Evolutionary conservation across 2,888 invertebrate genomes (phyloP), one percentile per base, ranked within the genome.

Genomic region (Eumerus sabulonum): DNA sequence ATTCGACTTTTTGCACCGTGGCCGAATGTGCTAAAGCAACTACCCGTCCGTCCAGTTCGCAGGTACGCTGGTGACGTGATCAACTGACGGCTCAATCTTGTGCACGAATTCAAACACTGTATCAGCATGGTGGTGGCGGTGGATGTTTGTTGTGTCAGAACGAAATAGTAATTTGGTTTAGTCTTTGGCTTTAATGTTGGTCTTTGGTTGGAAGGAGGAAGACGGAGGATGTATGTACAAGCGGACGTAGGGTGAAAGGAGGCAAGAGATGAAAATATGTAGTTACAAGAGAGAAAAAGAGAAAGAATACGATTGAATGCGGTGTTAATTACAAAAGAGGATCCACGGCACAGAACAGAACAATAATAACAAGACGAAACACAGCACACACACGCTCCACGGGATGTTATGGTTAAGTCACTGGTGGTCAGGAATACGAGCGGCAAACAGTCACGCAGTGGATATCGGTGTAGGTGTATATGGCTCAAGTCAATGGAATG

Each of bases 61-160:
- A 74, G 79, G 64, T 68, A 79, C 64, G 74, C 57, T 74, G 79
- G 74, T 79, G 79, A 79, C 79, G 79, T 79, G 79, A 79, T 79
- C 74, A 79, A 74, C 68, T 73, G 79, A 16, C 74, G 74, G 70
- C 79, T 79, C 68, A 79, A 44, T 74, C 79, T 74, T 40, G 79
- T 74, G 60, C 70, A 68, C 57, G 68, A 79, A 64, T 60, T 79
- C 60, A 79, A 70, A 79, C 74, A 79, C 79, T 79, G 79, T 63
- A 79, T 68, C 56, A 79, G 54, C 79, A 79, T 79, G 63, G 68
- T 7, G 27, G 7, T 7, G 27, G 27, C 27, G 27, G 7, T 79
- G 79, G 63, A 66, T 13, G 77, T 63, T 57, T 68, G 48, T 40
- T n/a, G 53, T 64, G 68, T 74, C 74, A 51, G 74, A 79, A 74